phyloP scores from a whole-genome alignment of 2,888 invertebrate species.

The Chrysolina americana region DNA sequence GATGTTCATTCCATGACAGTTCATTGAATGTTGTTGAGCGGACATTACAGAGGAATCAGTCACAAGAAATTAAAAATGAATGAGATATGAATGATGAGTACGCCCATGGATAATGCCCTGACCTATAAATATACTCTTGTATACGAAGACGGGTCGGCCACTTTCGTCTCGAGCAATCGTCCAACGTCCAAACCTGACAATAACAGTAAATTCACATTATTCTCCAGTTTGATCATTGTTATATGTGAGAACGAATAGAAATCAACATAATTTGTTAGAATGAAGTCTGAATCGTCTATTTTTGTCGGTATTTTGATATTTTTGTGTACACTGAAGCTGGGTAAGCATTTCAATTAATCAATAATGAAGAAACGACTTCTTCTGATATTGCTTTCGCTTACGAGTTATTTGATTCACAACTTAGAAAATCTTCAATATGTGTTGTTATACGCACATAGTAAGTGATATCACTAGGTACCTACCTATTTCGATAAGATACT shows the following conservation, averaged over 20 bases:
- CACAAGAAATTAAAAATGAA: too few relatives aligned
- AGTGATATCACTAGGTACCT: too few relatives aligned
- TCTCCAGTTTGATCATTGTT: not conserved
- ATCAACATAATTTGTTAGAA: not conserved
- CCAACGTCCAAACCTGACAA: not conserved
- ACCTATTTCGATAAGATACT: too few relatives aligned
- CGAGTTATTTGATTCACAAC: too few relatives aligned
- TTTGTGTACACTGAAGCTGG: not conserved
- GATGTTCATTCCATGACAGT: too few relatives aligned
- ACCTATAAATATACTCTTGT: not conserved
- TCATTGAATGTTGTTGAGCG: too few relatives aligned
- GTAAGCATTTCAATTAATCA: not conserved
- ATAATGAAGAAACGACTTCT: not conserved
- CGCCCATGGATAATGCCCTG: not conserved
- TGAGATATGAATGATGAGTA: too few relatives aligned
- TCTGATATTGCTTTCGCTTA: too few relatives aligned
- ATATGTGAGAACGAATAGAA: not conserved
- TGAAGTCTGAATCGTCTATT: not conserved
- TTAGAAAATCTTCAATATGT: too few relatives aligned
- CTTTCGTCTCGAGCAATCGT: not conserved
- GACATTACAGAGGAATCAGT: too few relatives aligned
- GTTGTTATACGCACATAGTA: too few relatives aligned
- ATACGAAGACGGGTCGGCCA: not conserved
- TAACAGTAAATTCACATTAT: not conserved
- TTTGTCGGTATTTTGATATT: not conserved